These are phyloP conservation scores for Deroptyus accipitrinus DNA, from an alignment of 2,113 vertebrate species.

Conservation along the genomic window DNA sequence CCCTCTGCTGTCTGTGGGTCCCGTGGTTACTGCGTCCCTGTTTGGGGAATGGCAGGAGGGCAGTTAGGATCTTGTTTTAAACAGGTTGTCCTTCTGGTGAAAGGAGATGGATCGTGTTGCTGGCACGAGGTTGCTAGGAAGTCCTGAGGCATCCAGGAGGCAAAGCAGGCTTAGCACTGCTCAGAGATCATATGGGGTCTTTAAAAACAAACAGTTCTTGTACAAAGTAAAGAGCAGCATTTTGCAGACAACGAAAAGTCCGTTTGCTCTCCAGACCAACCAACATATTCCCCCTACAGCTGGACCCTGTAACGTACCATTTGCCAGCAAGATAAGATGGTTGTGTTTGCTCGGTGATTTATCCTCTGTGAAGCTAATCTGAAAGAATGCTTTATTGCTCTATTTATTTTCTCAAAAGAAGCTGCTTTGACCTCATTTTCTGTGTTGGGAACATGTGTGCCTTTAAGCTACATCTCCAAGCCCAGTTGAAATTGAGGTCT, in stretches of 20 bases:
- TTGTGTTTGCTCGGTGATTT: slow-evolving; percentile 41
- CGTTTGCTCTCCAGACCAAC: background rate
- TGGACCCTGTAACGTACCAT: background rate
- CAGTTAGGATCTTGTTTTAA: background rate
- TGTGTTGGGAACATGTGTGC: background rate
- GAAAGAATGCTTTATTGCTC: slow-evolving; percentile 61
- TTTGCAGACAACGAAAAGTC: slow-evolving; percentile 18
- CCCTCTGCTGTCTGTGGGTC: accelerated
- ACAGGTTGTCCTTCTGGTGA: background rate
- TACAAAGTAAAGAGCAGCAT: slow-evolving; percentile 16
- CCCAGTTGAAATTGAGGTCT: background rate
- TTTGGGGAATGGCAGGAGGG: background rate
- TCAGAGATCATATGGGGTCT: background rate
- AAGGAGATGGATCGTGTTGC: background rate
- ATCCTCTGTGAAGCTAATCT: slow-evolving; percentile 35
- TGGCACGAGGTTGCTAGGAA: slow-evolving; percentile 4
- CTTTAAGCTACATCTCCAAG: slow-evolving; percentile 35
- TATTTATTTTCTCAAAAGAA: slow-evolving; percentile 62
- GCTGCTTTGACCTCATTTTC: slow-evolving; percentile 36
- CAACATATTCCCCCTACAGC: background rate
- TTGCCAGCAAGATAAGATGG: slow-evolving; percentile 47
- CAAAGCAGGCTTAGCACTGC: background rate
- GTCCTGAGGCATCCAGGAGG: background rate
- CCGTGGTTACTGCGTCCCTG: accelerated
- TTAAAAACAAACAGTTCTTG: slow-evolving; percentile 20